phyloP scores from a whole-genome alignment of 2,797 vertebrate species.

The Pipistrellus pipistrellus region DNA sequence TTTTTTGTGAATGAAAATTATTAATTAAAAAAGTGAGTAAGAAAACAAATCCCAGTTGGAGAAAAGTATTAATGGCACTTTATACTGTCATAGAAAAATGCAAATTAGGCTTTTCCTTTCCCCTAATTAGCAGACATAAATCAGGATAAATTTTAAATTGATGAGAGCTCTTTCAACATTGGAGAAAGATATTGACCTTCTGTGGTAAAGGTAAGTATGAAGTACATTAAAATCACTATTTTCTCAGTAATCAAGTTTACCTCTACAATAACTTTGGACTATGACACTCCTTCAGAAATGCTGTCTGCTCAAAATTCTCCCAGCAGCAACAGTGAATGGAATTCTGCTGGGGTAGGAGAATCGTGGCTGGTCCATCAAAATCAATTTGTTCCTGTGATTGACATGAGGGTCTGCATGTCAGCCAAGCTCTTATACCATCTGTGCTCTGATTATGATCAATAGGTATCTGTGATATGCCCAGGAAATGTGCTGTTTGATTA shows the following conservation, averaged over 20 bases:
- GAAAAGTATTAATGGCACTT: conserved; percentile 67
- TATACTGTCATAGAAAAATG: conserved; percentile 66
- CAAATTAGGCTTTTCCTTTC: conserved; percentile 70
- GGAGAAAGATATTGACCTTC: conserved; percentile 63
- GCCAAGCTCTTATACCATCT: conserved; percentile 73
- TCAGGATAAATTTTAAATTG: conserved; percentile 71
- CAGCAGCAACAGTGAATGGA: conserved; percentile 62
- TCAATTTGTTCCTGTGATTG: conserved; percentile 79
- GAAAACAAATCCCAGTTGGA: conserved; percentile 74
- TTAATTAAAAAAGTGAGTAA: conserved; percentile 69
- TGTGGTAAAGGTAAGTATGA: conserved; percentile 66
- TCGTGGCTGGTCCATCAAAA: conserved; percentile 50
- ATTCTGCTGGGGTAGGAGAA: conserved; percentile 78
- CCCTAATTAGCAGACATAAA: conserved; percentile 68
- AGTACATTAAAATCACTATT: conserved; percentile 76
- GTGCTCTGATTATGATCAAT: conserved; percentile 85
- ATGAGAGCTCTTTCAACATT: conserved; percentile 50
- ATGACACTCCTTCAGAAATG: conserved; percentile 79
- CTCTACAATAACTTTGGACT: conserved; percentile 73
- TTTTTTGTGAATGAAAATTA: conserved; percentile 72
- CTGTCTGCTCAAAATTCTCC: conserved; percentile 79
- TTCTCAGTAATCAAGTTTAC: conserved; percentile 79
- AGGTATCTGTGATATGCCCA: conserved; percentile 73
- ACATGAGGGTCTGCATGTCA: conserved; percentile 70
- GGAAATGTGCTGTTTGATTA: conserved; percentile 85